Evolutionary conservation across 64 coral and sea anemone species (phyloP).

Genomic region (Platygyra sinensis): DNA sequence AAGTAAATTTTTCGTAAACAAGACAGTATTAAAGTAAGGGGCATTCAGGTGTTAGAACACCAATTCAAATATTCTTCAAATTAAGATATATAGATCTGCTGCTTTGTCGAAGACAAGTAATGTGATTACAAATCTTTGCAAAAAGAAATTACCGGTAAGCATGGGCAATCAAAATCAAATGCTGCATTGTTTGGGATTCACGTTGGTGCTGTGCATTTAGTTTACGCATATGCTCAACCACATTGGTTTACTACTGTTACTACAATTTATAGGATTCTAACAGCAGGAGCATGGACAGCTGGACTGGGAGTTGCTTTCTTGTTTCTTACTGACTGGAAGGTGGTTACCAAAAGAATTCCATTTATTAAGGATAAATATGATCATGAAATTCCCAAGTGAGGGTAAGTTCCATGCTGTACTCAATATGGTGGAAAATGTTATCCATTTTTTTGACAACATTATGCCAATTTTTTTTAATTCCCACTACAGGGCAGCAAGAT

Average conservation of each 20-base stretch:
- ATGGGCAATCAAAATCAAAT: too few relatives aligned
- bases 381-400: constrained; percentile 67
- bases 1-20: not conserved
- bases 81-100: too few relatives aligned
- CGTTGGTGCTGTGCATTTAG: too few relatives aligned
- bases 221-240: too few relatives aligned
- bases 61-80: not conserved
- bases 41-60: not conserved
- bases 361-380: constrained; percentile 80
- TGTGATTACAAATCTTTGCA: too few relatives aligned
- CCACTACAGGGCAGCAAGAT: not conserved
- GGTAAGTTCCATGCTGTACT: not conserved
- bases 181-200: too few relatives aligned
- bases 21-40: not conserved
- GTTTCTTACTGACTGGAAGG: constrained; percentile 79
- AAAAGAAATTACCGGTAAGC: too few relatives aligned
- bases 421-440: not conserved
- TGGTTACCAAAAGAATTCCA: constrained; percentile 70
- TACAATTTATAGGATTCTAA: constrained; percentile 58
- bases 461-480: not conserved
- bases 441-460: not conserved
- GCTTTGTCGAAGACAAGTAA: too few relatives aligned
- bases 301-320: constrained; percentile 43
- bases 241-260: not conserved
- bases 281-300: constrained; percentile 59